phyloP scores from a whole-genome alignment of 2,113 vertebrate genomes.

The Pongo pygmaeus region DNA sequence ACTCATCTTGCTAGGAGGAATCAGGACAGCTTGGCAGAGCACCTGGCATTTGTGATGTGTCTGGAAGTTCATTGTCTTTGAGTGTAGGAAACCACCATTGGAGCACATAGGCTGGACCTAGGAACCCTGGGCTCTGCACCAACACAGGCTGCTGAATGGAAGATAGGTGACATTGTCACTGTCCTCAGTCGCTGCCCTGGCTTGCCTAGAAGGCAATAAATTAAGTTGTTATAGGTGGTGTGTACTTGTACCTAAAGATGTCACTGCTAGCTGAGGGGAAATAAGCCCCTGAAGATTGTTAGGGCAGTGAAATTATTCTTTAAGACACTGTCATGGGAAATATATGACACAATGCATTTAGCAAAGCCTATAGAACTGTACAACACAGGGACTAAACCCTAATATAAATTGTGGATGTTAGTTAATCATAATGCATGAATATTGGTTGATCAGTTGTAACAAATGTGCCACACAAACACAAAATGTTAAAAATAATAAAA shows the following conservation, averaged over 20 bases:
- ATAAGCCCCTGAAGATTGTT: background rate
- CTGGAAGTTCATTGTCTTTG: background rate
- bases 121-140: background rate
- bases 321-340: background rate
- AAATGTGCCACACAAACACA: background rate
- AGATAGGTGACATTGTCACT: background rate
- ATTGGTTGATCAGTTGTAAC: background rate
- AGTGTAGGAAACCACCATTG: background rate
- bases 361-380: background rate
- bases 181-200: background rate
- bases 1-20: background rate
- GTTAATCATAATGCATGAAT: background rate
- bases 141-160: background rate
- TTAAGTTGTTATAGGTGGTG: background rate
- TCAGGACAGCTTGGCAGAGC: background rate
- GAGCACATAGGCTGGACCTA: background rate
- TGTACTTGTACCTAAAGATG: background rate
- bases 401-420: background rate
- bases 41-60: background rate
- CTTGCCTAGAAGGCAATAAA: background rate
- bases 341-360: background rate
- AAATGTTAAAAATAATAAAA: background rate
- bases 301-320: background rate
- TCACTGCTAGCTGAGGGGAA: background rate
- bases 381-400: background rate